A percentile compares a stretch with the other conserved stretches of the same genome.
Evolutionary conservation across 2,797 vertebrate species (phyloP).

Genomic region (Oreochromis grahami): DNA sequence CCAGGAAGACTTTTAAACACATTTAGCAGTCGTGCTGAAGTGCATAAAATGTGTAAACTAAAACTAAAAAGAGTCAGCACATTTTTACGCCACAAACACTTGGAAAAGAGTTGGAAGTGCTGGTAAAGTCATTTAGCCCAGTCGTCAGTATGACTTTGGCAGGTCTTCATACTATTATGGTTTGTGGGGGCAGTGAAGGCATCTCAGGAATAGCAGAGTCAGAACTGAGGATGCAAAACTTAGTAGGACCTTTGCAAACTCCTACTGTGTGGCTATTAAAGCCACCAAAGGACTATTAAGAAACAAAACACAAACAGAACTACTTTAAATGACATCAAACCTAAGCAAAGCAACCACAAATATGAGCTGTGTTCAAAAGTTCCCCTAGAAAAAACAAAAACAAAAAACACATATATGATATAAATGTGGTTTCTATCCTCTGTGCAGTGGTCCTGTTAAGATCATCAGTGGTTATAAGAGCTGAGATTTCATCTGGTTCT

Average conservation of each 20-base stretch:
- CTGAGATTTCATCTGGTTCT: neutral
- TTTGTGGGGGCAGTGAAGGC: neutral
- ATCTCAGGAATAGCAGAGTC: neutral
- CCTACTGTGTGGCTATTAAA: neutral
- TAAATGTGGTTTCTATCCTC: neutral
- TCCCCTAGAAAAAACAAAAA: neutral
- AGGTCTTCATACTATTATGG: neutral
- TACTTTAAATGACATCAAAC: neutral
- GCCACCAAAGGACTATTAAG: neutral
- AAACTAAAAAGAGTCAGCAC: neutral
- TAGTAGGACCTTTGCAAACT: neutral
- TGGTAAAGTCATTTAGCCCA: neutral
- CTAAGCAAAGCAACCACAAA: neutral
- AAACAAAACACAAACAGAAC: neutral
- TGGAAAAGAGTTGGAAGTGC: conserved; percentile 1
- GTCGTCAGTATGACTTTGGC: neutral
- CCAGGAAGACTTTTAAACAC: conserved; percentile 5
- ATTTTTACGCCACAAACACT: neutral
- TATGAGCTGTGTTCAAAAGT: neutral
- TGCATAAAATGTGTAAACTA: neutral
- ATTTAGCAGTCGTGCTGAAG: neutral
- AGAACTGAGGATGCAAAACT: neutral
- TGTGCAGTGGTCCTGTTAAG: neutral
- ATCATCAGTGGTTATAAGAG: neutral
- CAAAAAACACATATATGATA: neutral